Evolutionary conservation across 2,888 invertebrate species (phyloP).

Genomic region (Cremastinae sp.): DNA sequence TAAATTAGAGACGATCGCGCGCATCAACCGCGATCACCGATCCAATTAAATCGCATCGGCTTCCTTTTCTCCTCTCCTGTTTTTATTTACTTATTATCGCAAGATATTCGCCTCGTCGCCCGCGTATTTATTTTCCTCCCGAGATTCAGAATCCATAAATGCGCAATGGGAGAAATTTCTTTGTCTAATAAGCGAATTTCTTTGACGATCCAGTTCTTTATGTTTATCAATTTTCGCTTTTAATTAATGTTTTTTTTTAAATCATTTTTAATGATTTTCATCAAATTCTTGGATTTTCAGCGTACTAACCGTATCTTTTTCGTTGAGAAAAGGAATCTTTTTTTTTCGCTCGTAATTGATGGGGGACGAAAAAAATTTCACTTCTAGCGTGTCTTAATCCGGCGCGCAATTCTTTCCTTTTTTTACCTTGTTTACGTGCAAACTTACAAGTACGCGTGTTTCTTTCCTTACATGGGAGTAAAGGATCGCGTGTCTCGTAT

Average conservation of each 20-base stretch:
- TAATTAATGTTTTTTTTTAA: too few relatives aligned
- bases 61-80: slow-evolving; percentile 7
- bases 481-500: slow-evolving; percentile 56
- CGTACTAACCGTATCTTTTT: too few relatives aligned
- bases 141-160: too few relatives aligned
- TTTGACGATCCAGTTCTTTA: too few relatives aligned
- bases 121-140: too few relatives aligned
- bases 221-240: too few relatives aligned
- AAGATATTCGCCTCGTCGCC: not conserved
- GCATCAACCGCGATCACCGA: slow-evolving; percentile 19
- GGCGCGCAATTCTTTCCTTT: not conserved
- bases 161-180: too few relatives aligned
- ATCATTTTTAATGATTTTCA: too few relatives aligned
- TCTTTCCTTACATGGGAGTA: slow-evolving; percentile 8
- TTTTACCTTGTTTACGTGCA: not conserved
- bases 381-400: not conserved
- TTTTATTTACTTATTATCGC: not conserved
- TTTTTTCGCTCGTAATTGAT: too few relatives aligned
- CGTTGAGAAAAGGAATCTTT: too few relatives aligned
- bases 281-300: too few relatives aligned
- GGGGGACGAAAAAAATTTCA: not conserved
- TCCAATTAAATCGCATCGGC: slow-evolving; percentile 32
- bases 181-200: too few relatives aligned
- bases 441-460: slow-evolving; percentile 3
- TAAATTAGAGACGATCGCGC: slow-evolving; percentile 1